phyloP scores from a whole-genome alignment of 2,888 invertebrate genomes.

The Limulus polyphemus region DNA sequence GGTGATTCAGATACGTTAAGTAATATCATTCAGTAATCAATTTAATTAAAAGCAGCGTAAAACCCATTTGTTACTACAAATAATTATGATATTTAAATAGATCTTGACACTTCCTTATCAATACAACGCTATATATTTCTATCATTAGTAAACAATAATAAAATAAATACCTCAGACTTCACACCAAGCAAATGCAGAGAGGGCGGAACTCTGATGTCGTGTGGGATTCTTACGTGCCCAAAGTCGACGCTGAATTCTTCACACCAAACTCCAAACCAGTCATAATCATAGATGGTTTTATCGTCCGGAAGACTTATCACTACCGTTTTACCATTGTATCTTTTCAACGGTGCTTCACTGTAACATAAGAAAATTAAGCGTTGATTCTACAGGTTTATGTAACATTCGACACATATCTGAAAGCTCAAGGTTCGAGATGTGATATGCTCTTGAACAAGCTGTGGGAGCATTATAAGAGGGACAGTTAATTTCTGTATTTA shows the following conservation, averaged over 20 bases:
- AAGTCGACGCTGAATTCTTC: slow-evolving; percentile 77
- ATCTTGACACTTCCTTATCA: not conserved
- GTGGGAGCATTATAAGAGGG: not conserved
- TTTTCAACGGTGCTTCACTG: slow-evolving; percentile 61
- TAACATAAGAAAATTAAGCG: not conserved
- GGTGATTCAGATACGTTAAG: too few species aligned
- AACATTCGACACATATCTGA: not conserved
- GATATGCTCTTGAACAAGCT: not conserved
- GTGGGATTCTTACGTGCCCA: slow-evolving; percentile 74
- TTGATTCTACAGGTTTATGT: not conserved
- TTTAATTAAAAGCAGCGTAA: not conserved
- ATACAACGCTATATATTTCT: not conserved
- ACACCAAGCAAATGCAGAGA: slow-evolving; percentile 85
- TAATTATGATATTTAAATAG: not conserved
- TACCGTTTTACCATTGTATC: slow-evolving; percentile 82
- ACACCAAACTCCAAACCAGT: slow-evolving; percentile 85
- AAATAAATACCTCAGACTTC: slow-evolving; percentile 69
- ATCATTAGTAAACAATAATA: not conserved
- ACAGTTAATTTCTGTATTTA: too few species aligned
- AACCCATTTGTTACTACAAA: not conserved
- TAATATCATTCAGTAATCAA: too few species aligned
- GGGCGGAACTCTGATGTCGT: slow-evolving; percentile 78
- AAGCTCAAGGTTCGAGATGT: not conserved
- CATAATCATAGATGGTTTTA: slow-evolving; percentile 75
- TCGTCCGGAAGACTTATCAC: slow-evolving; percentile 75